Base-by-base conservation (phyloP, 2,113 vertebrate genomes). In the Limnothrissa miodon region DNA sequence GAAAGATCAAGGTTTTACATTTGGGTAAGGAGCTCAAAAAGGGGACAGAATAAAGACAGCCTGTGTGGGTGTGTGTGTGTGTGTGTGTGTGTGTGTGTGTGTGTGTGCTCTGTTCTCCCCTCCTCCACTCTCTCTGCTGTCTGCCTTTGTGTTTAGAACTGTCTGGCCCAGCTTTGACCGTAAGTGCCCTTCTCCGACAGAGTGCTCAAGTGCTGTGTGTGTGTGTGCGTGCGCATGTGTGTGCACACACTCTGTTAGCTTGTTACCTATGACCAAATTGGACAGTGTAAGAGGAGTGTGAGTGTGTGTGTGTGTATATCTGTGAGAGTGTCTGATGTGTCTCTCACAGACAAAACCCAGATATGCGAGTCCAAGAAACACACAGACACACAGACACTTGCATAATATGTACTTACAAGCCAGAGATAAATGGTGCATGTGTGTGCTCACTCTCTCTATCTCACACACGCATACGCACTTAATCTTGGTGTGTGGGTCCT, bases 161-260 rank as follows among this genome's bases (percentile, higher is more conserved):
- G 66, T 74, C 66, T 74, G 66, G 66, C 66, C 36, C 66, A 33
- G 66, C 66, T 74, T 39, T 74, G 66, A 74, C 66, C 66, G 66
- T 33, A 53, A 81, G 78, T 70, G 6, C 78, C 25, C 74, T 33
- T 88, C 25, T 78, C 78, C 33, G 39, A 48, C 80, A 59, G 78
- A 45, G 17, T 84, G 3, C 44, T 45, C 7, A 59, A 45, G 17
- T 84, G 3, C 44, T 45, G 2, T 59, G 29, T 80, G 44, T 70
- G 21, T 84, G 1, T 84, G 9, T 45, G n/a, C 21, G 51, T 56
- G 51, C 6, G 51, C 21, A 95, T 89, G 96, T 98, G 86, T 97
- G 95, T 53, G 48, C 17, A 2, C 17, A 19, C 21, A 19, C 17
- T 74, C 33, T 36, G 29, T 74, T 74, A 36, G 25, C 66, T 74